Evolutionary conservation across 1,140 invertebrate genomes (phyloP), one percentile per base, ranked within the genome.

Genomic region (Phthorimaea operculella): DNA sequence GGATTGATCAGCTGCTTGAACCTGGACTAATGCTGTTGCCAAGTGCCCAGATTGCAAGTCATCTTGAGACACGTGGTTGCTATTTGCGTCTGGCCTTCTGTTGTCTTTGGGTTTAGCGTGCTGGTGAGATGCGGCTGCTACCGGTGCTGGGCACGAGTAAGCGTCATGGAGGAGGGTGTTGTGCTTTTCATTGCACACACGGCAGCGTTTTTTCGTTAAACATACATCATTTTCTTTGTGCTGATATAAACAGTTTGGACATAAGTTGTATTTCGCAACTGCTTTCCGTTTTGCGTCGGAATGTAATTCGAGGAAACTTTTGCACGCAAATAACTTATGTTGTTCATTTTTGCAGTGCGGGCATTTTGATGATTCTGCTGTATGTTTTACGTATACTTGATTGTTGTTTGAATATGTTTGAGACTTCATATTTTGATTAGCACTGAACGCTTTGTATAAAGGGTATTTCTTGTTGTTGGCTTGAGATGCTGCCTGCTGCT

Each of bases 81-180:
- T 28, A 14, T 33, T 50, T 6, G 18, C 21, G 7, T n/a, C 33
- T 42, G 18, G 18, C 18, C 12, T 50, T 28, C 6, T 28, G 21
- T 2, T 28, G 21, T 28, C 21, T 28, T 28, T 28, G 21, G 21
- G 21, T 28, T 28, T 28, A 6, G 21, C 6, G 6, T 28, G 21
- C 21, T 28, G 21, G 17, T 33, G 5, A 4, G 10, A 10, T 11
- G 48, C 3, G 1, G 1, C 48, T 7, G 11, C 17, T 17, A 12
- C 7, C 48, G 12, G 47, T 8, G 8, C 14, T n/a, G 42, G 8
- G 2, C 6, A 14, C 17, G 17, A 3, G 36, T 52, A 62, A 6
- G 60, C 39, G 0, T 62, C 60, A 15, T 62, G 60, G 33, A 62
- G 33, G 11, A 62, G 15, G 14, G 60, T 58, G 34, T 62, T 58